Conservation (phyloP, 2,888 invertebrate species). For the Tiphia femorata region DNA sequence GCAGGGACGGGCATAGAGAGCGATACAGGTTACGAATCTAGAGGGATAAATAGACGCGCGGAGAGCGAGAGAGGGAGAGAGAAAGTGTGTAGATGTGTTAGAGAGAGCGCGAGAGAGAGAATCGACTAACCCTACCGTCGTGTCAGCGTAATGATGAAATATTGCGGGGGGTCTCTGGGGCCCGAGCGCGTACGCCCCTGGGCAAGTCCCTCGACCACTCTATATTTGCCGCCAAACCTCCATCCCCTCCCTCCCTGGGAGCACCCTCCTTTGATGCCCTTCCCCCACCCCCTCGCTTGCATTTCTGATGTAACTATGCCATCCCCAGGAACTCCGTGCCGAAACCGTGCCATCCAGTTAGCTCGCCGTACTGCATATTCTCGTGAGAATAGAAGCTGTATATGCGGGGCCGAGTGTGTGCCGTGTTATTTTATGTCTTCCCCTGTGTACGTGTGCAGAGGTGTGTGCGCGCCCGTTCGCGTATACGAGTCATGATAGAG, state of each 20-base stretch:
- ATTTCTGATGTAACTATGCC: slow-evolving; percentile 62
- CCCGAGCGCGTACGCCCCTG: slow-evolving; percentile 41
- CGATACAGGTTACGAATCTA: slow-evolving; percentile 12
- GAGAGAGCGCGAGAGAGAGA: slow-evolving; percentile 29
- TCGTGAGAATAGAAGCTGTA: slow-evolving; percentile 38
- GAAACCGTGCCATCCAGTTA: slow-evolving; percentile 52
- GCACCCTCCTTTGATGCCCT: slow-evolving; percentile 16
- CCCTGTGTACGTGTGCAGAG: slow-evolving; percentile 10
- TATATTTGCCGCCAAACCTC: slow-evolving; percentile 48
- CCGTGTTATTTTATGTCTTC: slow-evolving; percentile 3
- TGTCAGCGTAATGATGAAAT: slow-evolving; percentile 68
- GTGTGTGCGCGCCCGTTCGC: not conserved
- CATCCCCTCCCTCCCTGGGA: not conserved
- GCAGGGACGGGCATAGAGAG: not conserved
- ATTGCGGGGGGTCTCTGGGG: slow-evolving; percentile 55
- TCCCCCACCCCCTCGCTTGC: slow-evolving; percentile 40
- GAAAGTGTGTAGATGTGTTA: slow-evolving; percentile 23
- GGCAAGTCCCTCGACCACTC: slow-evolving; percentile 48
- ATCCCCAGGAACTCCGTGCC: slow-evolving; percentile 49
- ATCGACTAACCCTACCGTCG: slow-evolving; percentile 61
- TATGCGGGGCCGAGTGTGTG: slow-evolving; percentile 29
- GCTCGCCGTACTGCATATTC: slow-evolving; percentile 38
- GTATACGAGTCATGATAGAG: no score
- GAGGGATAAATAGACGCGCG: slow-evolving; percentile 7
- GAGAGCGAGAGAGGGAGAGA: slow-evolving; percentile 8